Evolutionary conservation across 2,113 vertebrate species (phyloP), one percentile per base, ranked within the genome.

Genomic region (Sinocyclocheilus maitianheensis): DNA sequence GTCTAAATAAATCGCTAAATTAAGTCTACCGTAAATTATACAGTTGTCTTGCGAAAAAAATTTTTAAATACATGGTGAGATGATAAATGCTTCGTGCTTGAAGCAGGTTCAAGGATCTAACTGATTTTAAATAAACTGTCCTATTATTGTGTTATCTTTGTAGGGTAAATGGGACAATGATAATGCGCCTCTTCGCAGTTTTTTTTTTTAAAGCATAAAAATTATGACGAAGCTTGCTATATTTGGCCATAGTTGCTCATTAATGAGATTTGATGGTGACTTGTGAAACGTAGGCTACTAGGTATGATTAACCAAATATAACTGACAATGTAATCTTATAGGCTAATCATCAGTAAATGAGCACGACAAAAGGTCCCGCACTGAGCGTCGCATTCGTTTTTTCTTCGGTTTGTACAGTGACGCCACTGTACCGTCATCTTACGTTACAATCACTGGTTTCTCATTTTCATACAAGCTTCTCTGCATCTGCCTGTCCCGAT

Each of bases 361-460:
- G 51, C 77, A 60, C 77, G 10, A 30, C 88, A 87, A 88, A 88
- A 81, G 79, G 79, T 69, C 65, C 81, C 63, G 65, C 51, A 83
- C 76, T 30, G 77, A 89, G 90, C 86, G 89, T 87, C 88, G 83
- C 85, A 90, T 92, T 93, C 88, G 87, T 87, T 90, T 92, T 86
- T 91, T 91, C 90, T 90, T 91, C 90, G 89, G 91, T 93, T 91
- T 93, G 91, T 88, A 86, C 82, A 88, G 91, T 94, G 94, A 95
- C 93, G 94, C 93, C 92, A 91, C 89, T 91, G 85, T 86, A 88
- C 89, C 92, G 91, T 94, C 91, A 94, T 93, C 93, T 89, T 88
- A 37, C 30, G 88, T 86, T 89, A 88, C 91, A 84, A 30, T 84
- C 81, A 91, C 88, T 88, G 89, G 86, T 30, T 90, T 92, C 92